These are phyloP conservation scores for Ophiodon elongatus DNA, from an alignment of 2,113 vertebrate genomes.

Conservation along the genomic window DNA sequence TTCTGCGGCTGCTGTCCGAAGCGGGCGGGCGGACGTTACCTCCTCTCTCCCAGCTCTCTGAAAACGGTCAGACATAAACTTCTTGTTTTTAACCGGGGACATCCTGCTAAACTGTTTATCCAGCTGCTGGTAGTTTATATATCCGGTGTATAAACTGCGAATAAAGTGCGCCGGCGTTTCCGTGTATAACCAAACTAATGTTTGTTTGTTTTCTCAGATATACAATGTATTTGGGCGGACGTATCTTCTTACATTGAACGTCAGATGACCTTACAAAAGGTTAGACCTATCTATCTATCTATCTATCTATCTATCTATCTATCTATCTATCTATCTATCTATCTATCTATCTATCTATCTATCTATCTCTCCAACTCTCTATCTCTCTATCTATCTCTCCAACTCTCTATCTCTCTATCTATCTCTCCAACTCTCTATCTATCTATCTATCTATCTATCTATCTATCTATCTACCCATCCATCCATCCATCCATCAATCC, in stretches of 20 bases:
- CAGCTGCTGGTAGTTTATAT: background rate
- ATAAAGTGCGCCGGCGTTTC: background rate
- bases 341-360: background rate
- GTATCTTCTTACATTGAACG: slow-evolving; percentile 83
- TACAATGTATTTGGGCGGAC: slow-evolving; percentile 83
- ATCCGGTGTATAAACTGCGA: background rate
- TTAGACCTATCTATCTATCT: slow-evolving; percentile 52
- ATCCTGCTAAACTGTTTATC: background rate
- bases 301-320: background rate
- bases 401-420: background rate
- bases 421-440: too few species aligned
- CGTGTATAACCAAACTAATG: background rate
- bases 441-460: slow-evolving; percentile 7
- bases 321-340: slow-evolving; percentile 12
- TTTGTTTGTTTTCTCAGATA: slow-evolving; percentile 76
- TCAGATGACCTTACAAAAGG: slow-evolving; percentile 84
- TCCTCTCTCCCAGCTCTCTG: slow-evolving; percentile 63
- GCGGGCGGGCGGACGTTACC: slow-evolving; percentile 47
- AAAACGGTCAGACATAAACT: slow-evolving; percentile 46
- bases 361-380: too few species aligned
- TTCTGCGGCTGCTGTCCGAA: slow-evolving; percentile 50
- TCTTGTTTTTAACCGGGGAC: background rate
- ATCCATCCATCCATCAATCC: slow-evolving; percentile 16
- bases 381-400: background rate
- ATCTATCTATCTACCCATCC: background rate